Percentiles rank a stretch among this genome's conserved stretches.
Conservation (phyloP, 2,797 vertebrate genomes). For the Gephyroberyx darwinii region DNA sequence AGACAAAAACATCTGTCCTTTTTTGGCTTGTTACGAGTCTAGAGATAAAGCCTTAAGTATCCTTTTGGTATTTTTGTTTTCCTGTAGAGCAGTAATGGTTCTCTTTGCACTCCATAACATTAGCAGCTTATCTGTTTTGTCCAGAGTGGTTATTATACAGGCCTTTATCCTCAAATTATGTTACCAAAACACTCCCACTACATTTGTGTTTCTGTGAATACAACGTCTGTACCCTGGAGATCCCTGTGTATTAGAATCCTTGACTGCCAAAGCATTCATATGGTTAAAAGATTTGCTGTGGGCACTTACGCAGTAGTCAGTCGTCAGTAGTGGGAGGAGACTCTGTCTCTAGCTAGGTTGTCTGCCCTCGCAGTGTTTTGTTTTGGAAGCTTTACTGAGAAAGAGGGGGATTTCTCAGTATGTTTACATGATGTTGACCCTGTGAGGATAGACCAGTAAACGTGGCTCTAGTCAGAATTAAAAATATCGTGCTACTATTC, state of each 20-base stretch:
- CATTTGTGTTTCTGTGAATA: slow-evolving; percentile 62
- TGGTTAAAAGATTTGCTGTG: slow-evolving; percentile 65
- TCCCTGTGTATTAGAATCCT: slow-evolving; percentile 5
- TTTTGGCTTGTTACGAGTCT: slow-evolving; percentile 15
- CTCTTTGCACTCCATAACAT: not conserved
- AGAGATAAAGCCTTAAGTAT: not conserved
- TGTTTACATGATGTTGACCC: slow-evolving; percentile 49
- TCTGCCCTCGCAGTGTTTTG: slow-evolving; percentile 64
- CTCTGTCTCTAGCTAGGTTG: slow-evolving; percentile 63
- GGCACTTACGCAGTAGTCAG: slow-evolving; percentile 60
- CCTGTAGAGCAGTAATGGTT: slow-evolving; percentile 1
- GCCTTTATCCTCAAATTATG: slow-evolving; percentile 1
- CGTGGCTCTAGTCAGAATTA: slow-evolving; percentile 18
- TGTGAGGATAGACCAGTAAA: slow-evolving; percentile 34
- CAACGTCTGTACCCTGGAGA: not conserved
- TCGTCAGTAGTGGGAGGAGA: slow-evolving; percentile 63
- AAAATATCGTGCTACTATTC: slow-evolving; percentile 17
- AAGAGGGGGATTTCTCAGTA: slow-evolving; percentile 39
- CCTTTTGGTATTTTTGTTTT: not conserved
- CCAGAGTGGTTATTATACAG: slow-evolving; percentile 14
- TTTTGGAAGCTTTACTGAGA: slow-evolving; percentile 58
- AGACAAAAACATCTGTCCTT: slow-evolving; percentile 30
- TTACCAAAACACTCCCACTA: slow-evolving; percentile 52
- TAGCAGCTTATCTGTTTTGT: slow-evolving; percentile 2
- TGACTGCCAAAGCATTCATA: slow-evolving; percentile 44